These are phyloP conservation scores for Cyanoderma ruficeps DNA, from an alignment of 2,113 vertebrate genomes.

Conservation along the genomic window DNA sequence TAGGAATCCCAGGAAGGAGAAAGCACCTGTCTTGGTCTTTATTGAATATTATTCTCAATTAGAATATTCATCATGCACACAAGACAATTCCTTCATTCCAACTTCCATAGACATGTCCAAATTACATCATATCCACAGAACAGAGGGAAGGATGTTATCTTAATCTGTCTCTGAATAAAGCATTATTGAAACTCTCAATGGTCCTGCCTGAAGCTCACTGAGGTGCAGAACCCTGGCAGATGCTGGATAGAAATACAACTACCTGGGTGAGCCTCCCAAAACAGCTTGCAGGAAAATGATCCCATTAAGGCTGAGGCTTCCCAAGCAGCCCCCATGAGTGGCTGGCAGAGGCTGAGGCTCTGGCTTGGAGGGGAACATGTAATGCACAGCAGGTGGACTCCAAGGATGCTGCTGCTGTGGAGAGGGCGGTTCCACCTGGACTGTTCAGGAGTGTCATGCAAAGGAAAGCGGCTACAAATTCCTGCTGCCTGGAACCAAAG, in stretches of 20 bases:
- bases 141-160: constrained; percentile 55
- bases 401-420: background rate
- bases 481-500: background rate
- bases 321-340: background rate
- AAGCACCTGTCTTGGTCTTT: constrained; percentile 56
- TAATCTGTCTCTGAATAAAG: constrained; percentile 47
- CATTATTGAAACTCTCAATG: constrained; percentile 33
- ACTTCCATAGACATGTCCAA: constrained; percentile 21
- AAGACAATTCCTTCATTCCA: constrained; percentile 52
- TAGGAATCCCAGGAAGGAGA: constrained; percentile 62
- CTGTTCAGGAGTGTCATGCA: fast-evolving
- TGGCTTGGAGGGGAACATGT: background rate
- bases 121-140: constrained; percentile 46
- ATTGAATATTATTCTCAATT: constrained; percentile 61
- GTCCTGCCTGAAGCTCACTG: constrained; percentile 23
- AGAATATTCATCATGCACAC: constrained; percentile 57
- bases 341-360: background rate
- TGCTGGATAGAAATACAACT: background rate
- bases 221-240: constrained; percentile 27
- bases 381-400: background rate
- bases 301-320: background rate
- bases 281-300: constrained; percentile 39
- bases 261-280: constrained; percentile 38
- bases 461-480: background rate
- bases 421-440: fast-evolving